A percentile compares a stretch with the other conserved stretches of the same genome.
phyloP scores from a whole-genome alignment of 1,140 invertebrate species.

The Lysiphlebus fabarum region DNA sequence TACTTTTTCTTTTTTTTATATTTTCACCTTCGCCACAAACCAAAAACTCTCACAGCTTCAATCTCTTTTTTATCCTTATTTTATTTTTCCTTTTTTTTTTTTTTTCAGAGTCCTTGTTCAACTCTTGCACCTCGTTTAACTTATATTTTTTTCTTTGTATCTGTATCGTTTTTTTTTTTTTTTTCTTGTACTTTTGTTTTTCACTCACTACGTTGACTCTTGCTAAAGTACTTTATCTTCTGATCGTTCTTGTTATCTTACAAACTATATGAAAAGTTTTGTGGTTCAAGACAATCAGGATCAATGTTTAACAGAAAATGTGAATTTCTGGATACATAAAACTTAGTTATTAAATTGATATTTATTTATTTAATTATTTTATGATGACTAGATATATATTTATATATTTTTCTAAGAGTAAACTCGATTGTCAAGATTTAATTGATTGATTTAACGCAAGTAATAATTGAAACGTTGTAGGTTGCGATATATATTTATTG shows the following conservation, averaged over 20 bases:
- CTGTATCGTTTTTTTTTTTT: neutral
- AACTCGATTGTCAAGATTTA: slow-evolving; percentile 8
- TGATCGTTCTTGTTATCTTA: slow-evolving; percentile 3
- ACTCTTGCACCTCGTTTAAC: slow-evolving; percentile 15
- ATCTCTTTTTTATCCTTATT: neutral
- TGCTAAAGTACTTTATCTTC: neutral
- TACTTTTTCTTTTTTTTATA: slow-evolving; percentile 21
- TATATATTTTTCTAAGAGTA: neutral
- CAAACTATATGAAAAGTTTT: neutral
- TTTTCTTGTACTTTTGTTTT: too few species aligned
- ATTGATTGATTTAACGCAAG: slow-evolving; percentile 21
- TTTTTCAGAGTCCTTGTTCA: slow-evolving; percentile 16
- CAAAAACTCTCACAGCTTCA: slow-evolving; percentile 1
- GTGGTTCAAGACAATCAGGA: neutral
- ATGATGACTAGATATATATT: neutral
- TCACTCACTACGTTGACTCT: neutral
- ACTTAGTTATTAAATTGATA: neutral
- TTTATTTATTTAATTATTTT: slow-evolving; percentile 1
- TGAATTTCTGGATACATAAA: neutral
- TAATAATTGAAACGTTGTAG: slow-evolving; percentile 46
- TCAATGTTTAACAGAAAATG: neutral
- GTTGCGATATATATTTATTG: slow-evolving; percentile 27
- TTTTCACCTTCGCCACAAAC: slow-evolving; percentile 7
- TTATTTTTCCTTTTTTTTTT: slow-evolving; percentile 1
- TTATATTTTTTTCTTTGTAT: slow-evolving; percentile 3